Conservation (phyloP, 2,888 invertebrate species). For the Lithophane leautieri region DNA sequence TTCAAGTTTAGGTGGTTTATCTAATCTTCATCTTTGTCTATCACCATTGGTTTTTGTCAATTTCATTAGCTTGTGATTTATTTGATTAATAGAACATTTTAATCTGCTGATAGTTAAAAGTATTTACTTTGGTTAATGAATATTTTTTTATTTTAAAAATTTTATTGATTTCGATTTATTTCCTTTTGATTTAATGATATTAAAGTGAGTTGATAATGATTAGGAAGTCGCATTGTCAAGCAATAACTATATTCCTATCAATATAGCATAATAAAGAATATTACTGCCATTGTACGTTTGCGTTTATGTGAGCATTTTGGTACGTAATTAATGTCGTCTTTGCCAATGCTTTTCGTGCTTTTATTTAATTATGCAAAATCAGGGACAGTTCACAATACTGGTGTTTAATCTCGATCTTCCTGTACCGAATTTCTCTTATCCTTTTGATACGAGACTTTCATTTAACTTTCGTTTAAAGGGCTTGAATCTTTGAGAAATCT, state of each 20-base stretch:
- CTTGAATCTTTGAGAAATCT: neutral
- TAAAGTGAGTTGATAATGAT: constrained; percentile 18
- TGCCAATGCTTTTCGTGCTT: constrained; percentile 82
- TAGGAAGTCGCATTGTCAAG: constrained; percentile 26
- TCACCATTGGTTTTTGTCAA: constrained; percentile 56
- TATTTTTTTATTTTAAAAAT: constrained; percentile 25
- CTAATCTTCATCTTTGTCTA: constrained; percentile 50
- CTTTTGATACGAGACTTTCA: neutral
- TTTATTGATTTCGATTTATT: constrained; percentile 7
- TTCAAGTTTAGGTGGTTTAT: constrained; percentile 34
- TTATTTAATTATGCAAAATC: constrained; percentile 74
- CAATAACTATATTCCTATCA: constrained; percentile 47
- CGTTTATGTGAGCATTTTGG: constrained; percentile 71
- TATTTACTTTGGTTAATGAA: constrained; percentile 17
- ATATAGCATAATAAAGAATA: constrained; percentile 54
- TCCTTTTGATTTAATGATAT: neutral
- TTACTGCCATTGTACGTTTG: constrained; percentile 56
- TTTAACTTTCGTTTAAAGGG: neutral
- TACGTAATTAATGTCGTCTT: constrained; percentile 71
- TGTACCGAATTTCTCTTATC: neutral
- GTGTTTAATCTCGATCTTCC: neutral
- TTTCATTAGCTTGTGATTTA: constrained; percentile 49
- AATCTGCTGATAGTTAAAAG: constrained; percentile 9
- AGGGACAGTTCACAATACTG: constrained; percentile 63
- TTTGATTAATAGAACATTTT: constrained; percentile 20